Percentiles rank a stretch among this genome's conserved stretches.
phyloP scores from a whole-genome alignment of 1,140 invertebrate species.

The Drosophila kanapiae region DNA sequence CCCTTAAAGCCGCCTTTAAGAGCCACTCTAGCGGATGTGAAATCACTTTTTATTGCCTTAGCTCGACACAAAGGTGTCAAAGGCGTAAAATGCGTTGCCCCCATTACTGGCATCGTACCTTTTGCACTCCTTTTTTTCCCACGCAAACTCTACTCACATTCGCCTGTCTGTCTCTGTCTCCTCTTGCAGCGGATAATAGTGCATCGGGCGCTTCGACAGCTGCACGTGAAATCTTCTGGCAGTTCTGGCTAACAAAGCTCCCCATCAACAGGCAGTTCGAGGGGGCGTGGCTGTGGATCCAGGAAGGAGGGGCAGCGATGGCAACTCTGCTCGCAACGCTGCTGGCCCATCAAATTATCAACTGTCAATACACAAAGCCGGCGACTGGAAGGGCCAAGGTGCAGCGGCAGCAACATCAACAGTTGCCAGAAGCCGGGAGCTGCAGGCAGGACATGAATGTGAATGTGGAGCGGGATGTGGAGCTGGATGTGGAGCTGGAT shows the following conservation, averaged over 20 bases:
- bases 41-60: conserved; percentile 8
- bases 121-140: neutral
- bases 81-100: neutral
- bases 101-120: neutral
- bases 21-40: neutral
- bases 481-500: neutral
- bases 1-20: neutral
- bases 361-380: conserved; percentile 69
- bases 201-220: conserved; percentile 65
- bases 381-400: conserved; percentile 25
- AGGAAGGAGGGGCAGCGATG: conserved; percentile 53
- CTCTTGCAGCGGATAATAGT: conserved; percentile 58
- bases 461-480: neutral
- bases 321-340: conserved; percentile 17
- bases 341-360: conserved; percentile 78
- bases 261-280: conserved; percentile 66
- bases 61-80: conserved; percentile 18
- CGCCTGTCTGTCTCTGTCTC: conserved; percentile 18
- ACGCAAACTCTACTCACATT: neutral
- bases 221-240: conserved; percentile 67
- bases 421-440: conserved; percentile 19
- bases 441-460: conserved; percentile 13
- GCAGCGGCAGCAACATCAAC: conserved; percentile 33
- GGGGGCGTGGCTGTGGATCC: conserved; percentile 16
- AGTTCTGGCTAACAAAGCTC: conserved; percentile 55